Percentiles rank a stretch among this genome's conserved stretches.
Evolutionary conservation across 1,140 invertebrate species (phyloP).

Genomic region (Globodera rostochiensis): DNA sequence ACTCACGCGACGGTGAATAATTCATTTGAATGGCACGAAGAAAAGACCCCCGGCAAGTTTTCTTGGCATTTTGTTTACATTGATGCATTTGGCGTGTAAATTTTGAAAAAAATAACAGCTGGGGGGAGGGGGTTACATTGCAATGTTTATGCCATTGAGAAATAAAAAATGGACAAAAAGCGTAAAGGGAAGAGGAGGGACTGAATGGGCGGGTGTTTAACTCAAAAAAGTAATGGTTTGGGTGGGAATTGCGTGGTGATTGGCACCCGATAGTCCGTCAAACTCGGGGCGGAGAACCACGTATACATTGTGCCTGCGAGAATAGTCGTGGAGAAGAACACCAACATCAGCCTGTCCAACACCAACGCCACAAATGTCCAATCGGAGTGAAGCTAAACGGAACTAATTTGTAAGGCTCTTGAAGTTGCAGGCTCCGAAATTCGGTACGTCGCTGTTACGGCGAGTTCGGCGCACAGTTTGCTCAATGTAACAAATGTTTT

Average conservation of each 20-base stretch:
- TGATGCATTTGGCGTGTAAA: too few species aligned
- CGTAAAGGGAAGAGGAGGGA: too few species aligned
- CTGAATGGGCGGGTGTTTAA: too few species aligned
- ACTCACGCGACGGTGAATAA: too few species aligned
- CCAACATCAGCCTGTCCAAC: slow-evolving; percentile 92
- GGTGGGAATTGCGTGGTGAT: slow-evolving; percentile 33
- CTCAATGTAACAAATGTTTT: slow-evolving; percentile 58
- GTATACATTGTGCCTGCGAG: slow-evolving; percentile 88
- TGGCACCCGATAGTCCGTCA: slow-evolving; percentile 45
- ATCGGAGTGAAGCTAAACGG: slow-evolving; percentile 85
- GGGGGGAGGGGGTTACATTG: too few species aligned
- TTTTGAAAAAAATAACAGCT: too few species aligned
- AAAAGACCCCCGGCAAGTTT: too few species aligned
- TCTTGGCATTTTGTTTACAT: too few species aligned
- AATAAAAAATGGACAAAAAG: too few species aligned
- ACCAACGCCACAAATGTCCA: slow-evolving; percentile 99
- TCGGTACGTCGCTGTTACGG: slow-evolving; percentile 41
- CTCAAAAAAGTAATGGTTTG: background rate
- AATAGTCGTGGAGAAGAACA: slow-evolving; percentile 94
- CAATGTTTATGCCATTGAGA: too few species aligned
- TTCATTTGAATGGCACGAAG: too few species aligned
- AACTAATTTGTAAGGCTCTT: background rate
- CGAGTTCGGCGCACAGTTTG: slow-evolving; percentile 33
- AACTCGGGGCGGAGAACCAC: slow-evolving; percentile 83
- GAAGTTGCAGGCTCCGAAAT: background rate